Percentiles rank a stretch among this genome's conserved stretches.
Evolutionary conservation across 2,113 vertebrate genomes (phyloP).

Genomic region (Hemibagrus wyckioides): DNA sequence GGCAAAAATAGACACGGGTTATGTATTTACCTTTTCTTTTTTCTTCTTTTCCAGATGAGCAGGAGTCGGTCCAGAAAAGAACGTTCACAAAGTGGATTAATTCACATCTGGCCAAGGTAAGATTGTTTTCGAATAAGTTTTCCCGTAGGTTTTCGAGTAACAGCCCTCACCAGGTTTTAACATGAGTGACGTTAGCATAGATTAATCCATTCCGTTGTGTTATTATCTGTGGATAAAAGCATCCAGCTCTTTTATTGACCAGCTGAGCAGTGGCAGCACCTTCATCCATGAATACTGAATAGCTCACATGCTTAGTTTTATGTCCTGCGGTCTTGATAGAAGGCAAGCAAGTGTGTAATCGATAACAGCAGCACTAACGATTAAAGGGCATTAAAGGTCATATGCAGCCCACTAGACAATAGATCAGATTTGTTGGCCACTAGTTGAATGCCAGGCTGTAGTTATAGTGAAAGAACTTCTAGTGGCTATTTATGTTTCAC

Average conservation of each 20-base stretch:
- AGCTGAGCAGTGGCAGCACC: neutral
- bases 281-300: conserved; percentile 40
- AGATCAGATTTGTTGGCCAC: neutral
- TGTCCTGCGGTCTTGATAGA: conserved; percentile 38
- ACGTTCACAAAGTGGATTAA: conserved; percentile 99
- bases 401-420: conserved; percentile 25
- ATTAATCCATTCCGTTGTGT: neutral
- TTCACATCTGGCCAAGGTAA: conserved; percentile 96
- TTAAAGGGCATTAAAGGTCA: conserved; percentile 38
- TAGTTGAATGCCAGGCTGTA: conserved; percentile 15
- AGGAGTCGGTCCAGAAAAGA: conserved; percentile 96
- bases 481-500: conserved; percentile 32
- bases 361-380: conserved; percentile 21
- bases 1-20: conserved; percentile 7
- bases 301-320: conserved; percentile 42
- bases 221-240: conserved; percentile 10
- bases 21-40: conserved; percentile 40
- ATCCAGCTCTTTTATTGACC: conserved; percentile 23
- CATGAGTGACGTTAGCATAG: neutral
- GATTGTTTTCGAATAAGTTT: conserved; percentile 15
- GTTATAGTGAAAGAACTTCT: conserved; percentile 27
- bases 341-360: conserved; percentile 36
- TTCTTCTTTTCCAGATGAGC: conserved; percentile 83
- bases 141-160: neutral
- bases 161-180: neutral